Percentiles rank a stretch among this genome's conserved stretches.
These are phyloP conservation scores for Drosophila guanche DNA, from an alignment of 1,140 invertebrate species.

Conservation along the genomic window DNA sequence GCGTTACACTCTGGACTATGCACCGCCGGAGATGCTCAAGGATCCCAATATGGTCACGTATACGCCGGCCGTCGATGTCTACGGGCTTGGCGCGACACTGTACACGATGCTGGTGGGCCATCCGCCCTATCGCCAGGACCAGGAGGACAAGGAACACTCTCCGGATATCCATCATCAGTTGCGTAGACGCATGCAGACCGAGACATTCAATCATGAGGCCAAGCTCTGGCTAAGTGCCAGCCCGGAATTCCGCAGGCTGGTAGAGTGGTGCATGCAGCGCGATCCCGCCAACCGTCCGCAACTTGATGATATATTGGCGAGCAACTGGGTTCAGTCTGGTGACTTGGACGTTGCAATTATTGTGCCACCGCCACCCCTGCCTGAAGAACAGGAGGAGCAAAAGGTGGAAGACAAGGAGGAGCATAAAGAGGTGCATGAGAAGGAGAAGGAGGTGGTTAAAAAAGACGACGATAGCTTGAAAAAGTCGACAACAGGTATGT, in stretches of 20 bases:
- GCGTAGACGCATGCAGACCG: slow-evolving; percentile 53
- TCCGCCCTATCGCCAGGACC: slow-evolving; percentile 86
- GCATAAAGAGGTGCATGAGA: not conserved
- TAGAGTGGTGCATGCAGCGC: slow-evolving; percentile 90
- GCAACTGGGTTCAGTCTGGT: slow-evolving; percentile 86
- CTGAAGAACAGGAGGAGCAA: slow-evolving; percentile 12
- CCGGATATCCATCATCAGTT: slow-evolving; percentile 45
- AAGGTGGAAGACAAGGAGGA: slow-evolving; percentile 56
- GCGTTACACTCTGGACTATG: slow-evolving; percentile 95
- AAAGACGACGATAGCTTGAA: slow-evolving; percentile 60
- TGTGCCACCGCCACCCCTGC: slow-evolving; percentile 3
- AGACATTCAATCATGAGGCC: slow-evolving; percentile 59
- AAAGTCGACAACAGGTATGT: slow-evolving; percentile 13
- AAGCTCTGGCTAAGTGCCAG: slow-evolving; percentile 89
- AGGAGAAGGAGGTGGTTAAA: slow-evolving; percentile 51
- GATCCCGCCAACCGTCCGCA: slow-evolving; percentile 89
- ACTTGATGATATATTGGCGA: slow-evolving; percentile 87
- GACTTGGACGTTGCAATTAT: slow-evolving; percentile 47
- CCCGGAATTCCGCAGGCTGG: slow-evolving; percentile 88
- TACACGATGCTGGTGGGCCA: slow-evolving; percentile 94
- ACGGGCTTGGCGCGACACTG: slow-evolving; percentile 94
- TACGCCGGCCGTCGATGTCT: slow-evolving; percentile 94
- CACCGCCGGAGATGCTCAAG: slow-evolving; percentile 93
- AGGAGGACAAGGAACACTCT: slow-evolving; percentile 65
- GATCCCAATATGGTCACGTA: slow-evolving; percentile 86